Evolutionary conservation across 2,888 invertebrate genomes (phyloP).

Genomic region (Pollenia griseotomentosa): DNA sequence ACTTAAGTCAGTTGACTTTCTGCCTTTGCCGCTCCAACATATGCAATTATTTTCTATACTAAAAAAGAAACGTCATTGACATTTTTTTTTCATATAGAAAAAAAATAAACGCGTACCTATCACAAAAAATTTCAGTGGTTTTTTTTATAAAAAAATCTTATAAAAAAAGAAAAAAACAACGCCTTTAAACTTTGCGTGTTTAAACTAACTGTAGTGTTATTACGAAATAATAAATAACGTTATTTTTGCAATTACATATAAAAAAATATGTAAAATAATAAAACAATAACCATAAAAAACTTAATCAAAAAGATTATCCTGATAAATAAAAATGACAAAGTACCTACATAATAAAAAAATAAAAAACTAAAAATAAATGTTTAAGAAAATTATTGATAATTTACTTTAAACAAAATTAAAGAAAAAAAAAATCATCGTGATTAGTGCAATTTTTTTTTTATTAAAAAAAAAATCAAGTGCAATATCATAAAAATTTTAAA

Average conservation of each 20-base stretch:
- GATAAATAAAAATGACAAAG: constrained; percentile 2
- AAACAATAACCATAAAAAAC: constrained; percentile 6
- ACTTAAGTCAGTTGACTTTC: constrained; percentile 73
- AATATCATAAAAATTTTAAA: too few relatives aligned
- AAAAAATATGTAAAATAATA: not conserved
- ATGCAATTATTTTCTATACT: constrained; percentile 63
- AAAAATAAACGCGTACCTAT: constrained; percentile 37
- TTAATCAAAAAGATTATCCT: constrained; percentile 31
- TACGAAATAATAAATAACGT: constrained; percentile 1
- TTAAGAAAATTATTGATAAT: too few relatives aligned
- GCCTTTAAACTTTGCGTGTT: constrained; percentile 22
- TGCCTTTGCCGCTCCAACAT: constrained; percentile 72
- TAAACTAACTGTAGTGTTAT: constrained; percentile 41
- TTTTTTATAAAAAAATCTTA: not conserved
- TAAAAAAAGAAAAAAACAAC: not conserved
- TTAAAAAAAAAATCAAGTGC: too few relatives aligned
- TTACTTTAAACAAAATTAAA: not conserved
- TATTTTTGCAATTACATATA: not conserved
- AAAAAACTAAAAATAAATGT: not conserved
- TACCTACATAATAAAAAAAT: not conserved
- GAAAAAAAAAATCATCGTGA: not conserved
- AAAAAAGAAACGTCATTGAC: not conserved
- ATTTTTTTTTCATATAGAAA: not conserved
- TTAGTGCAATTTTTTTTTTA: too few relatives aligned
- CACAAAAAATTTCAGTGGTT: constrained; percentile 18